phyloP scores from a whole-genome alignment of 2,113 vertebrate species.

The Neolamprologus tretocephalus region DNA sequence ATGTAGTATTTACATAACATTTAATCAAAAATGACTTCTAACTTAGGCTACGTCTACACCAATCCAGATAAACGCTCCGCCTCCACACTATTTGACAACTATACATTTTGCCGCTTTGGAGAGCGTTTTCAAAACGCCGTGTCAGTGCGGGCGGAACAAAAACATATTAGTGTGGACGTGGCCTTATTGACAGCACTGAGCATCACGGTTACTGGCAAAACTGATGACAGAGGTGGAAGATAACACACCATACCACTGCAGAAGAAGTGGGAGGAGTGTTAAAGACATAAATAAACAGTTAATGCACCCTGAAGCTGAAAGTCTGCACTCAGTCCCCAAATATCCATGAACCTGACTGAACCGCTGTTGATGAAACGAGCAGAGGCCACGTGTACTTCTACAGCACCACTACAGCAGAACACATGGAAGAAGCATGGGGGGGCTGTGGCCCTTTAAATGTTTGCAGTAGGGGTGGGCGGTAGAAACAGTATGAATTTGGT shows the following conservation, averaged over 20 bases:
- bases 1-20: background rate
- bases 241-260: background rate
- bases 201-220: background rate
- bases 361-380: fast-evolving
- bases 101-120: background rate
- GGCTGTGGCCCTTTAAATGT: background rate
- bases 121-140: background rate
- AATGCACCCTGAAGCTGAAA: background rate
- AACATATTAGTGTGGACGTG: background rate
- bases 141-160: fast-evolving
- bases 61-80: background rate
- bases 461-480: background rate
- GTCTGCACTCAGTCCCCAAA: background rate
- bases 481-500: background rate
- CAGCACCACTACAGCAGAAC: background rate
- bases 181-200: background rate
- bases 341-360: background rate
- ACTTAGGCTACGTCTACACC: background rate
- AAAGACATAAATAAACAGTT: background rate
- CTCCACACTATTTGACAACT: background rate
- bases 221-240: background rate
- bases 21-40: background rate
- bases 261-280: background rate
- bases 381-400: background rate
- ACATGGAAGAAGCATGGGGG: background rate